A percentile compares a stretch with the other conserved stretches of the same genome.
Conservation (phyloP, 2,888 invertebrate genomes). For the Dugesia japonica region DNA sequence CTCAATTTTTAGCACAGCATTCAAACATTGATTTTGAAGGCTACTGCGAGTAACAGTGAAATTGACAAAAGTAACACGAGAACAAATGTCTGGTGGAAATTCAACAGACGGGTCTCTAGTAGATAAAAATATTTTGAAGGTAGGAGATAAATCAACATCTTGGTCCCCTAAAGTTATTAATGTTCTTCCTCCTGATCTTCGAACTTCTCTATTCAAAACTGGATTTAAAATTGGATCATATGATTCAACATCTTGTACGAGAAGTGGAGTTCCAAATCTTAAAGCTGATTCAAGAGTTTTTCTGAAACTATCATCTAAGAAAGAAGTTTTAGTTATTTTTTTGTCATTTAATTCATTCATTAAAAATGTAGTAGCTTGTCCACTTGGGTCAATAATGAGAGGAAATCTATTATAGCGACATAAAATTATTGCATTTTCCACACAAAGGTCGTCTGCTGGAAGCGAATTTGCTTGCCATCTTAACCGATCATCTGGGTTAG, state of each 20-base stretch:
- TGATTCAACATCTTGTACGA: constrained; percentile 89
- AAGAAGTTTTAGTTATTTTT: constrained; percentile 87
- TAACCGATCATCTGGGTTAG: constrained; percentile 88
- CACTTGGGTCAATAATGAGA: constrained; percentile 93
- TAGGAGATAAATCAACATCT: constrained; percentile 94
- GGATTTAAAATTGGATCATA: constrained; percentile 97
- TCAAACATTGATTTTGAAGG: constrained; percentile 88
- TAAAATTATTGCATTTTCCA: constrained; percentile 80
- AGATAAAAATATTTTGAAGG: constrained; percentile 92
- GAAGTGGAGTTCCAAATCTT: constrained; percentile 81
- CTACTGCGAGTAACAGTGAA: constrained; percentile 96
- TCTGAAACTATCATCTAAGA: constrained; percentile 92
- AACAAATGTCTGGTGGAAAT: constrained; percentile 96
- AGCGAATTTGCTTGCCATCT: constrained; percentile 88
- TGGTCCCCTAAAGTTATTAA: constrained; percentile 97
- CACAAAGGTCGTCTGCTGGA: constrained; percentile 90
- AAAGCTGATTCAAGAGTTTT: constrained; percentile 94
- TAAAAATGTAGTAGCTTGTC: constrained; percentile 94
- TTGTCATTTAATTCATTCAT: constrained; percentile 88
- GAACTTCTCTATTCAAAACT: constrained; percentile 70
- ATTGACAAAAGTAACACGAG: constrained; percentile 94
- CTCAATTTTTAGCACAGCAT: constrained; percentile 73
- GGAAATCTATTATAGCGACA: constrained; percentile 93
- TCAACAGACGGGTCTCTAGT: constrained; percentile 96
- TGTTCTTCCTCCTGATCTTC: constrained; percentile 88